phyloP scores from a whole-genome alignment of 2,113 vertebrate species.

The Antechinus flavipes region DNA sequence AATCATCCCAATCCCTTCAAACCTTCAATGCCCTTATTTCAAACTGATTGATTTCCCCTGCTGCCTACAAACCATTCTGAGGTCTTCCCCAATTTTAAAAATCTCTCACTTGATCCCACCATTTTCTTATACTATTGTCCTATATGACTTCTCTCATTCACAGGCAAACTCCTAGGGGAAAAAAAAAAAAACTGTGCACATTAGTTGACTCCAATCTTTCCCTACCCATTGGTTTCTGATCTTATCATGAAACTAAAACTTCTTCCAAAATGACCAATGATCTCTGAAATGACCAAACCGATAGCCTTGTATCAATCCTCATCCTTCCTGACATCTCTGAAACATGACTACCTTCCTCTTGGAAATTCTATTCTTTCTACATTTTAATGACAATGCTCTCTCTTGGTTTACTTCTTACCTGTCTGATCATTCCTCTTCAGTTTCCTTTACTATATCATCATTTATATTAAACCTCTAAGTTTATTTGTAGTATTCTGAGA shows the following conservation, averaged over 20 bases:
- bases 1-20: not conserved
- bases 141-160: not conserved
- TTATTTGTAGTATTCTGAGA: not conserved
- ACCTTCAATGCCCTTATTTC: not conserved
- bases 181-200: not conserved
- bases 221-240: not conserved
- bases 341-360: not conserved
- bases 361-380: not conserved
- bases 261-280: not conserved
- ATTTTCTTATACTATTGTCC: not conserved
- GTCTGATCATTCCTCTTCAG: not conserved
- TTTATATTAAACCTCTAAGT: not conserved
- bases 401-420: not conserved
- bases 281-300: not conserved
- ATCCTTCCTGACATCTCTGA: not conserved
- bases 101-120: not conserved
- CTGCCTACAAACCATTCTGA: not conserved
- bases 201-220: not conserved
- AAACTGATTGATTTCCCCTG: not conserved
- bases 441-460: not conserved
- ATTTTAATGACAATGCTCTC: not conserved
- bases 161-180: not conserved
- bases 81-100: not conserved
- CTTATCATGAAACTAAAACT: not conserved
- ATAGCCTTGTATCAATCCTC: not conserved